phyloP scores from a whole-genome alignment of 1,140 invertebrate species.

The Scaptomyza pallida region DNA sequence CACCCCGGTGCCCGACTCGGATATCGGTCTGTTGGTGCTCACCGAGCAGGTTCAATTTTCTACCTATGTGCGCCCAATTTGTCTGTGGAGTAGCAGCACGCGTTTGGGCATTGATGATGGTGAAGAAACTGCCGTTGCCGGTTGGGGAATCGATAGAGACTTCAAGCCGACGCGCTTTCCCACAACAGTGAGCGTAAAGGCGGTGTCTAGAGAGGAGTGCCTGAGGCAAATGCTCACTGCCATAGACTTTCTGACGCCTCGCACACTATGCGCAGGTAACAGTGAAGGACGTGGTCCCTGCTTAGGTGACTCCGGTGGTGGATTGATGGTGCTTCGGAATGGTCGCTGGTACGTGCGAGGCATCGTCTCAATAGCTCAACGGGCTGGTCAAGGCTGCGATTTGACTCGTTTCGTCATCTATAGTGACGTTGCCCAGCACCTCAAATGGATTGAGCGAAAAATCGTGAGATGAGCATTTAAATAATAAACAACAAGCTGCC shows the following conservation, averaged over 20 bases:
- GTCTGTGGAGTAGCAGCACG: constrained; percentile 58
- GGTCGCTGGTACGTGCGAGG: constrained; percentile 63
- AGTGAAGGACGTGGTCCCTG: constrained; percentile 58
- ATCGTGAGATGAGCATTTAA: constrained; percentile 33
- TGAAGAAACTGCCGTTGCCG: constrained; percentile 57
- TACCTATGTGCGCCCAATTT: constrained; percentile 68
- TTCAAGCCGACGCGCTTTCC: constrained; percentile 44
- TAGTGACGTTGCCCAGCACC: constrained; percentile 64
- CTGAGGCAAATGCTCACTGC: constrained; percentile 46
- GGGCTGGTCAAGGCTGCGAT: constrained; percentile 51
- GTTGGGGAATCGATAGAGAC: constrained; percentile 69
- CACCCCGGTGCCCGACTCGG: constrained; percentile 60
- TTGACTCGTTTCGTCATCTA: constrained; percentile 70
- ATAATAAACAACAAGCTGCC: constrained; percentile 37
- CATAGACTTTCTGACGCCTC: constrained; percentile 60
- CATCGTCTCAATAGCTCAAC: constrained; percentile 60
- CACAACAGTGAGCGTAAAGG: constrained; percentile 39
- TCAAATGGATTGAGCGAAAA: constrained; percentile 55
- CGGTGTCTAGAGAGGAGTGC: constrained; percentile 57
- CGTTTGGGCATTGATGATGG: constrained; percentile 27
- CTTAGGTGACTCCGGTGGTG: constrained; percentile 70
- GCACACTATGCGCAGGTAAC: constrained; percentile 74
- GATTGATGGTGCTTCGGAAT: constrained; percentile 59
- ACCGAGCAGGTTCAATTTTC: constrained; percentile 44
- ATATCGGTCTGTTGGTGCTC: constrained; percentile 66